Base-by-base conservation (phyloP, 2,888 invertebrate species). In the Stenichneumon culpator region DNA sequence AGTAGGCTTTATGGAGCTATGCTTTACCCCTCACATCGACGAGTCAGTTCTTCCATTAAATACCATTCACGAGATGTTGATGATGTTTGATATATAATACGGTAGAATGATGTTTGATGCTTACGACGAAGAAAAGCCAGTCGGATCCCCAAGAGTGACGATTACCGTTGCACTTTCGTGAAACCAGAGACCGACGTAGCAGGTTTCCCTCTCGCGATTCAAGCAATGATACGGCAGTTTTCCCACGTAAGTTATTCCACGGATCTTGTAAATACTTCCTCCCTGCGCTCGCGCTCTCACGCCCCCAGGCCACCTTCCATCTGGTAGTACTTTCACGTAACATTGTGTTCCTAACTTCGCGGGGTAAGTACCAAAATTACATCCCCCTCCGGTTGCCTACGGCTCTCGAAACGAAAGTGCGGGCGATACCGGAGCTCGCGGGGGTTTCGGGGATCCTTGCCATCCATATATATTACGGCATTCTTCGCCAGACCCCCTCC, bases 261-360 rank as follows among this genome's bases (percentile, higher is more conserved):
- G 89, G 86, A 87, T 82, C 89, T 90, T 89, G 88, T 89, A 88
- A 90, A 90, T 89, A 90, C 88, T 88, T 90, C 86, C 74, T 65
- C 67, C 50, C 63, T 69, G 54, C 67, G 19, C 73, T 36, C 65
- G 16, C 67, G 63, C 68, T 19, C 70, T 69, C 74, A 70, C 63
- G 79, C 87, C 87, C 83, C 73, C 75, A 78, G 80, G 89, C 90
- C 86, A 86, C 83, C 85, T 89, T 88, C 88, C 90, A 90, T 91
- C 90, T 90, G 90, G 91, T 89, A 91, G 89, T 91, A 90, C 90
- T 90, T 91, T 90, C 91, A 91, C 91, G 91, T 91, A 91, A 91
- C 91, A 91, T 91, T 91, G 91, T 91, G 90, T 91, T 91, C 87
- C 90, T 89, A 91, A 91, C 89, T 91, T 91, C 83, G 89, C 85